These are phyloP conservation scores for Hemicentrotus pulcherrimus DNA, from an alignment of 35 echinoderm and acorn worm genomes.

Conservation along the genomic window DNA sequence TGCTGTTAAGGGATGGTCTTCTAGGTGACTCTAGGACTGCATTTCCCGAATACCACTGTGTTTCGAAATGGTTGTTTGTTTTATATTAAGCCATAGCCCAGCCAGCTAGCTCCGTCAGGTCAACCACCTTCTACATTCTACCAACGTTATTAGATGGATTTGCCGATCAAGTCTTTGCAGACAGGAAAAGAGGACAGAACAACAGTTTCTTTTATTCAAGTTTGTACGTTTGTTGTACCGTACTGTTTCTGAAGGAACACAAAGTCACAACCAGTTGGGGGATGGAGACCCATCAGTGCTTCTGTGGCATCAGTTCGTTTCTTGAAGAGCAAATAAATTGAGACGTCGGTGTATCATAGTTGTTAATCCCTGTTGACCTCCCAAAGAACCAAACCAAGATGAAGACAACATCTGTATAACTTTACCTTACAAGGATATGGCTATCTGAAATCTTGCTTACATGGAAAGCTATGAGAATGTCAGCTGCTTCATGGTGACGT, in stretches of 20 bases:
- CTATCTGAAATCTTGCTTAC: constrained; percentile 20
- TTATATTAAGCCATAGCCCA: constrained; percentile 59
- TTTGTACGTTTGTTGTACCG: constrained; percentile 50
- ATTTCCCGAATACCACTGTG: constrained; percentile 64
- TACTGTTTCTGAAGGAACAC: constrained; percentile 64
- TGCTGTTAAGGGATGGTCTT: not conserved
- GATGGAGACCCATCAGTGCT: constrained; percentile 59
- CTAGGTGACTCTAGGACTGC: constrained; percentile 49
- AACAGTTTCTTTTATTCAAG: constrained; percentile 68
- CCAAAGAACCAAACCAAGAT: constrained; percentile 44
- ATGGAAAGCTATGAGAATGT: constrained; percentile 33
- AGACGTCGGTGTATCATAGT: not conserved
- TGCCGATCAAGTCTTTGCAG: constrained; percentile 49
- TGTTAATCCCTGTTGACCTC: not conserved
- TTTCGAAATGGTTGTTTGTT: constrained; percentile 44
- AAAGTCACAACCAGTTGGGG: constrained; percentile 57
- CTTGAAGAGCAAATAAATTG: constrained; percentile 28
- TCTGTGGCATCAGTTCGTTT: constrained; percentile 59
- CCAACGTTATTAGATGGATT: constrained; percentile 38
- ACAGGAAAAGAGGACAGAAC: constrained; percentile 67
- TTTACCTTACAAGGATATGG: constrained; percentile 67
- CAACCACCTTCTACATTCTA: constrained; percentile 69
- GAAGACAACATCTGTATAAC: constrained; percentile 60
- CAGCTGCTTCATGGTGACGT: constrained; percentile 70
- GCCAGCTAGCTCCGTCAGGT: constrained; percentile 38